phyloP scores from a whole-genome alignment of 2,888 invertebrate species.

The Lordiphosa andalusiaca region DNA sequence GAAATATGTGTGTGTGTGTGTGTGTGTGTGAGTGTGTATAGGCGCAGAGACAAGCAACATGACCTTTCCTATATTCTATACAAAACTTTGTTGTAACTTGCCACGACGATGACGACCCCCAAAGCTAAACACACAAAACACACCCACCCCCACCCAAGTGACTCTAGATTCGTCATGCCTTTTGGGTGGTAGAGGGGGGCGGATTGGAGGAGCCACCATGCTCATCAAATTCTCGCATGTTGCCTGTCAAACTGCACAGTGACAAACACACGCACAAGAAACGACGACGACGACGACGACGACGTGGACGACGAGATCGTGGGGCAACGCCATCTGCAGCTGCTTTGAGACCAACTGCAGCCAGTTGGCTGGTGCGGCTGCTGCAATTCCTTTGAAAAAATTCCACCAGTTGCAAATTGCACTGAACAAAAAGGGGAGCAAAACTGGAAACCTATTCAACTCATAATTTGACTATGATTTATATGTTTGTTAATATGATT shows the following conservation, averaged over 20 bases:
- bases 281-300: slow-evolving; percentile 25
- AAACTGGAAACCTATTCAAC: too few relatives aligned
- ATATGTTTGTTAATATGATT: too few relatives aligned
- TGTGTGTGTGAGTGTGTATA: slow-evolving; percentile 15
- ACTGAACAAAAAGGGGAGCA: slow-evolving; percentile 17
- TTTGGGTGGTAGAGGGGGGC: slow-evolving; percentile 8
- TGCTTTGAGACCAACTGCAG: slow-evolving; percentile 27
- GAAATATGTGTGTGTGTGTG: slow-evolving; percentile 3
- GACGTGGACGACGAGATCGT: slow-evolving; percentile 6
- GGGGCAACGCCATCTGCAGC: slow-evolving; percentile 55
- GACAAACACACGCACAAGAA: slow-evolving; percentile 58
- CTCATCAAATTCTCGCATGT: slow-evolving; percentile 80
- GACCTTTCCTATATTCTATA: slow-evolving; percentile 50
- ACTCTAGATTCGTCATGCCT: slow-evolving; percentile 38
- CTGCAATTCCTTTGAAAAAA: slow-evolving; percentile 69
- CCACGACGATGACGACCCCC: background rate
- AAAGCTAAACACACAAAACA: slow-evolving; percentile 24
- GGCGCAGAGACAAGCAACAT: slow-evolving; percentile 38
- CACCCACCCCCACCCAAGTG: slow-evolving; percentile 53
- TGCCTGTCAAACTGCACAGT: slow-evolving; percentile 78
- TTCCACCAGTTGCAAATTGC: slow-evolving; percentile 61
- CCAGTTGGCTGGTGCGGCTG: slow-evolving; percentile 8
- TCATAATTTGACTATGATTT: too few relatives aligned
- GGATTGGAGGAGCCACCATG: slow-evolving; percentile 37
- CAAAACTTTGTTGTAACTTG: slow-evolving; percentile 23